Evolutionary conservation across 2,888 invertebrate genomes (phyloP), one percentile per base, ranked within the genome.

Genomic region (Sepiola atlantica): DNA sequence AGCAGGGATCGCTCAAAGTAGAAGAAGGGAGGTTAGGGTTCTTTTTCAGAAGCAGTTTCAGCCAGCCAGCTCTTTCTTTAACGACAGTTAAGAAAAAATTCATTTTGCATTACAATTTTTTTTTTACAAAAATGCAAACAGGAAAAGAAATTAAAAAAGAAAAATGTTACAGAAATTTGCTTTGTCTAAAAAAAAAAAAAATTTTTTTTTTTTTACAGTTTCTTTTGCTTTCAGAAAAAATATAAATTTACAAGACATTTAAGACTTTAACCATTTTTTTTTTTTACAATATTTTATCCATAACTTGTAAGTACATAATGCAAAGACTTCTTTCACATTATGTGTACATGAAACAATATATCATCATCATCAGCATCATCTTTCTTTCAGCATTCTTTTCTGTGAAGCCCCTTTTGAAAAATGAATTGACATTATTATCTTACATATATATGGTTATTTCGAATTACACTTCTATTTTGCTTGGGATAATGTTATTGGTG

Each of bases 101-200:
- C 77, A 77, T 77, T 45, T 77, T 77, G n/a, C n/a, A 77, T 77
- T 77, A 77, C 77, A 77, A n/a, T 77, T 77, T 32, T n/a, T 77
- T 77, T 32, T n/a, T 77, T 77, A 77, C 77, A 77, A n/a, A 77
- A 77, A 77, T 18, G n/a, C n/a, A 4, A 77, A 77, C 77, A 77
- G 32, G 32, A 77, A 77, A 77, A 4, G 24, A 77, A n/a, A 77
- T 77, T n/a, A n/a, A n/a, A n/a, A 77, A n/a, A 28, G n/a, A 77
- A 57, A n/a, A 77, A 77, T n/a, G 14, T 77, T 77, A 77, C 77
- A 77, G 77, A 77, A 77, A 16, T 77, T 77, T 77, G n/a, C n/a
- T 77, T 77, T 14, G 16, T 77, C 18, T n/a, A 10, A n/a, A 77
- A 77, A n/a, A 77, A n/a, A 21, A 21, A 10, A n/a, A n/a, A n/a